phyloP scores from a whole-genome alignment of 1,140 invertebrate species.

The Helicoverpa armigera region DNA sequence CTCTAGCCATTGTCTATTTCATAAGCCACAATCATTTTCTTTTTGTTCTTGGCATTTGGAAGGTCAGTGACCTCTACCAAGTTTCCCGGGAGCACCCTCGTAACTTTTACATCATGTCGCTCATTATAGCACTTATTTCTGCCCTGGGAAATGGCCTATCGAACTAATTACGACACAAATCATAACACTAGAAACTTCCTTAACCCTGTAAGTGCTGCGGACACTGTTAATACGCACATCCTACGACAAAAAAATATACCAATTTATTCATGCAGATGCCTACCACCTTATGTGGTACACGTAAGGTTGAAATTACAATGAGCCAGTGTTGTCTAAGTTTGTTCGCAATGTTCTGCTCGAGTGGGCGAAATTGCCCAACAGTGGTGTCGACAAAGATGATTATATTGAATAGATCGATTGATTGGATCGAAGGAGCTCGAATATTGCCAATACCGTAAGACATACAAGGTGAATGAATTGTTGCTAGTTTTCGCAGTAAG shows the following conservation, averaged over 20 bases:
- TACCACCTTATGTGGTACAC: not conserved
- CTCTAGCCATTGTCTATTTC: not conserved
- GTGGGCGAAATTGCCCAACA: constrained; percentile 11
- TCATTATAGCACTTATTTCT: not conserved
- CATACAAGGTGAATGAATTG: not conserved
- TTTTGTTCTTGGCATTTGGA: not conserved
- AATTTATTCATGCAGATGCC: not conserved
- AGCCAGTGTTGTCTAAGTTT: not conserved
- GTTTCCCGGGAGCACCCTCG: not conserved
- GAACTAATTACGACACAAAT: not conserved
- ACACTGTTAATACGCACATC: not conserved
- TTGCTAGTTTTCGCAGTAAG: no score
- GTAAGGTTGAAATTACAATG: not conserved
- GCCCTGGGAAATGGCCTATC: not conserved
- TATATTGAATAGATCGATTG: constrained; percentile 15
- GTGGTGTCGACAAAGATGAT: constrained; percentile 22
- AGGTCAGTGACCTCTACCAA: not conserved
- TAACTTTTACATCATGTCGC: constrained; percentile 1
- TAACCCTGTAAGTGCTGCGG: not conserved
- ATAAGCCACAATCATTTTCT: not conserved
- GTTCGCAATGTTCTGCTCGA: not conserved
- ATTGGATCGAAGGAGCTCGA: constrained; percentile 2
- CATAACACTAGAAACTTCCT: constrained; percentile 36
- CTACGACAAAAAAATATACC: constrained; percentile 6
- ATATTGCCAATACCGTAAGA: not conserved